Percentiles rank a stretch among this genome's conserved stretches.
These are phyloP conservation scores for Leucozona laternaria DNA, from an alignment of 2,888 invertebrate genomes.

Conservation along the genomic window DNA sequence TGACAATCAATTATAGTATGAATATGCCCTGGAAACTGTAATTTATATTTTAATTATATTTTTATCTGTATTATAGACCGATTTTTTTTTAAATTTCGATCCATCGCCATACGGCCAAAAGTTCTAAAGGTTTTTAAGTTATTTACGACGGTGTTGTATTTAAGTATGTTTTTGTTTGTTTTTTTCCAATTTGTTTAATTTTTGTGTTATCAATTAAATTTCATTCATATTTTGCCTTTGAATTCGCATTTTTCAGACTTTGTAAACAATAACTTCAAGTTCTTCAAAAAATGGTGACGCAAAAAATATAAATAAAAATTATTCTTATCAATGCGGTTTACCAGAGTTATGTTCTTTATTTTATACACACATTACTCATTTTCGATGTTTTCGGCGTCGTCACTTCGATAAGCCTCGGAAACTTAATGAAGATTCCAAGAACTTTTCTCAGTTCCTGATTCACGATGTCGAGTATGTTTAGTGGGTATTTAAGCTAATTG, in stretches of 20 bases:
- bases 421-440: not conserved
- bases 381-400: not conserved
- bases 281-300: not conserved
- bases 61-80: not conserved
- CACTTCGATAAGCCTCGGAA: not conserved
- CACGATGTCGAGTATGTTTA: not conserved
- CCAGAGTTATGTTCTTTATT: not conserved
- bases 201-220: constrained; percentile 7
- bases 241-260: not conserved
- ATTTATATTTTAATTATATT: not conserved
- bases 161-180: not conserved
- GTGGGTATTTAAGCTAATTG: constrained; percentile 25
- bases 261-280: not conserved
- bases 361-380: constrained; percentile 8
- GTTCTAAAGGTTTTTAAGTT: not conserved
- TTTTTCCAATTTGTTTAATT: not conserved
- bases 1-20: not conserved
- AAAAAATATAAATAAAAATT: not conserved
- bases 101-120: not conserved
- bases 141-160: not conserved
- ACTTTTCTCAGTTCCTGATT: not conserved
- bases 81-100: not conserved
- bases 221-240: not conserved
- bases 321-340: not conserved
- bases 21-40: not conserved